A percentile compares a stretch with the other conserved stretches of the same genome.
phyloP scores from a whole-genome alignment of 1,140 invertebrate species.

The Euwallacea similis region DNA sequence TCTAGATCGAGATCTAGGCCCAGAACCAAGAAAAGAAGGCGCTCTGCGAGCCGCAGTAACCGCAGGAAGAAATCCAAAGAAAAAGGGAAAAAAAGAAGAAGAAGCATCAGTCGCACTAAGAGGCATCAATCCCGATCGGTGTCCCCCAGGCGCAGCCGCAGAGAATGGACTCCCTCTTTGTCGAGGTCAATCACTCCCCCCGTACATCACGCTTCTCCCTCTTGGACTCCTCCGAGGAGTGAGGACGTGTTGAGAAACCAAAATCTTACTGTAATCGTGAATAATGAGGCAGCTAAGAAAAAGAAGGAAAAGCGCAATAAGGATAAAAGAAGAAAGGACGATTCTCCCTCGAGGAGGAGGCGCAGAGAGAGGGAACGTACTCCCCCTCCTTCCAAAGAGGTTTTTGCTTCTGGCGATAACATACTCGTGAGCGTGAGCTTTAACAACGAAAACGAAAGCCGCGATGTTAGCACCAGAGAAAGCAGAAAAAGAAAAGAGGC shows the following conservation, averaged over 20 bases:
- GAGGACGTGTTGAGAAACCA: constrained; percentile 48
- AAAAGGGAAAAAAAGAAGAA: constrained; percentile 37
- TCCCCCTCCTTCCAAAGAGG: constrained; percentile 78
- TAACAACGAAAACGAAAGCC: constrained; percentile 68
- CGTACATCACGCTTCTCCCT: constrained; percentile 43
- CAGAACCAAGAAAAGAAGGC: constrained; percentile 48
- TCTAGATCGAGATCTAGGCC: constrained; percentile 56
- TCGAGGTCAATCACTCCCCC: constrained; percentile 49
- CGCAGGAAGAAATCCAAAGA: constrained; percentile 46
- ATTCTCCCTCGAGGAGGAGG: constrained; percentile 58
- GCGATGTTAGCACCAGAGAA: constrained; percentile 56
- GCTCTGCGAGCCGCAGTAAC: constrained; percentile 47
- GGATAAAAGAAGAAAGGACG: constrained; percentile 54
- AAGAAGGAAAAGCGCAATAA: constrained; percentile 58
- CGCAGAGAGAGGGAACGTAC: constrained; percentile 58
- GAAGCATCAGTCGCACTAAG: constrained; percentile 18
- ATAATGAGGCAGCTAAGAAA: constrained; percentile 58
- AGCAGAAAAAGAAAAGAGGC: constrained; percentile 54
- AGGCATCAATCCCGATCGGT: constrained; percentile 27
- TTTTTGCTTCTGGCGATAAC: constrained; percentile 88
- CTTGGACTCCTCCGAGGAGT: constrained; percentile 57
- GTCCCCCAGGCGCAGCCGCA: constrained; percentile 35
- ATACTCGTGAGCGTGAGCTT: constrained; percentile 91
- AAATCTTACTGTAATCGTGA: constrained; percentile 59
- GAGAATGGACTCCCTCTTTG: constrained; percentile 52